A percentile compares a stretch with the other conserved stretches of the same genome.
Evolutionary conservation across 2,113 vertebrate species (phyloP).

Genomic region (Urocolius indicus): DNA sequence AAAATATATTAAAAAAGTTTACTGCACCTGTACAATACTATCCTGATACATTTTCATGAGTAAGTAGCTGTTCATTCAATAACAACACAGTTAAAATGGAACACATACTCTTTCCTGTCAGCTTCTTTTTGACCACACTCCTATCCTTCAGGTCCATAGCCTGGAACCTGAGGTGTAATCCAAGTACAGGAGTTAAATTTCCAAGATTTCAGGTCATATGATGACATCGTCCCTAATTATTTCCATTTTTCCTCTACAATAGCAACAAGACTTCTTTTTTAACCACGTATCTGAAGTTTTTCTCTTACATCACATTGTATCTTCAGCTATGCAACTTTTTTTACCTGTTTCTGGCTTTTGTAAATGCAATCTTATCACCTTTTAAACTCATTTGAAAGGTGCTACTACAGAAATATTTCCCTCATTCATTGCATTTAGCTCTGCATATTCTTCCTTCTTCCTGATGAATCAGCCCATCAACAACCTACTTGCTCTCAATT

Average conservation of each 20-base stretch:
- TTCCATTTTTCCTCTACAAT: neutral
- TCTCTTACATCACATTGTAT: neutral
- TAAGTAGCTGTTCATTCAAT: neutral
- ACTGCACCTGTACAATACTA: neutral
- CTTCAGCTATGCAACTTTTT: neutral
- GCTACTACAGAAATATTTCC: neutral
- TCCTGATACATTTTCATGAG: neutral
- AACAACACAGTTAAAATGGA: neutral
- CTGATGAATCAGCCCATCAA: neutral
- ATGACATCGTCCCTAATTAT: neutral
- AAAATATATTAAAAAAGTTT: neutral
- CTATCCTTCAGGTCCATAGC: neutral
- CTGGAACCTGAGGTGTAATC: neutral
- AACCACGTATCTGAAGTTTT: neutral
- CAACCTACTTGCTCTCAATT: neutral
- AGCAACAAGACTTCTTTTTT: neutral
- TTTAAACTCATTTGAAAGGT: neutral
- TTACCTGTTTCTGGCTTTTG: neutral
- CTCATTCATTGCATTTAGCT: neutral
- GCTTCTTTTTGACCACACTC: neutral
- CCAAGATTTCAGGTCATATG: neutral
- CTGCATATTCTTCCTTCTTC: neutral
- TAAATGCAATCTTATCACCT: neutral
- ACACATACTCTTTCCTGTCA: neutral
- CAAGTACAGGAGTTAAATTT: neutral